Evolutionary conservation across 2,888 invertebrate genomes (phyloP).

Genomic region (Chamaedrilus cognettii): DNA sequence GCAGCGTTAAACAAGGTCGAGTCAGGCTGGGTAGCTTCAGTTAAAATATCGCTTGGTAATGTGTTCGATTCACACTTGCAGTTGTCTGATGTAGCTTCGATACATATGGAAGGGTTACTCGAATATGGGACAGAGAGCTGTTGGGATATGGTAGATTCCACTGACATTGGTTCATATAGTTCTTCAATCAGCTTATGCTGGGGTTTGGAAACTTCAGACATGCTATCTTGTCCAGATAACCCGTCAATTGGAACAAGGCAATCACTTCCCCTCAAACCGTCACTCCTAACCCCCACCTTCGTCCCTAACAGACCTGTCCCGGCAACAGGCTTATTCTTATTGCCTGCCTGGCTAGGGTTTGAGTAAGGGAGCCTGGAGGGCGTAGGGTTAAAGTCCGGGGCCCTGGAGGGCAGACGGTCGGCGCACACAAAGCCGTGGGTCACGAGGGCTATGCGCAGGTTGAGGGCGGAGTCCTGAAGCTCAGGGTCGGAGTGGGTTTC

Average conservation of each 20-base stretch:
- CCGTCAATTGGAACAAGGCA: neutral
- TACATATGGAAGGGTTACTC: neutral
- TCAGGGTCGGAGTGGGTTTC: slow-evolving; percentile 41
- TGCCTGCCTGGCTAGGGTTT: neutral
- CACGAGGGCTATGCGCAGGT: slow-evolving; percentile 55
- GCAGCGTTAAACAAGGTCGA: neutral
- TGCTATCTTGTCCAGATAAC: neutral
- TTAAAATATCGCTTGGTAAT: no score
- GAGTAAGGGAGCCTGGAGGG: no score
- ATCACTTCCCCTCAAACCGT: no score
- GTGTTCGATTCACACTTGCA: no score
- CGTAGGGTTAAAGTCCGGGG: neutral
- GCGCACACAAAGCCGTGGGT: slow-evolving; percentile 53
- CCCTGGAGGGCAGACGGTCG: slow-evolving; percentile 21
- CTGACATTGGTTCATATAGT: neutral
- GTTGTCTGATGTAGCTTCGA: no score
- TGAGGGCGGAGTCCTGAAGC: slow-evolving; percentile 53
- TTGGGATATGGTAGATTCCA: neutral
- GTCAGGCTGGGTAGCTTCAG: no score
- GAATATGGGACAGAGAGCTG: neutral
- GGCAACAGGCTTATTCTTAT: neutral
- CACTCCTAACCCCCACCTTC: no score
- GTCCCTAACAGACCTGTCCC: no score
- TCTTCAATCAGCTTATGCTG: neutral
- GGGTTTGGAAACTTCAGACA: neutral